These are phyloP conservation scores for Coptodon rendalli DNA, from an alignment of 2,113 vertebrate genomes.

Conservation along the genomic window DNA sequence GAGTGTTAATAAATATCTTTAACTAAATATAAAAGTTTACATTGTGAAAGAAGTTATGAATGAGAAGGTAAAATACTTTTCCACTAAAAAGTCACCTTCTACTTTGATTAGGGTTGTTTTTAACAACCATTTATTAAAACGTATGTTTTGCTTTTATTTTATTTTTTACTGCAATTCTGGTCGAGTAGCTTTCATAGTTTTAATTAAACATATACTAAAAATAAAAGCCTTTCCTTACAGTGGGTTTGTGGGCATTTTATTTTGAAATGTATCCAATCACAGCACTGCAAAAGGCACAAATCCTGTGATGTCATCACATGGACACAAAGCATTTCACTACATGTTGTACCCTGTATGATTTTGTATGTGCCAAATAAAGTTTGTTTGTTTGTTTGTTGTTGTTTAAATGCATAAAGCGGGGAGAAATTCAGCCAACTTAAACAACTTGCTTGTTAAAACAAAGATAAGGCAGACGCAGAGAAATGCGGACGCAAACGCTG, in stretches of 20 bases:
- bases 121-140: not conserved
- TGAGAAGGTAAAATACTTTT: not conserved
- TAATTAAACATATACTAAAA: not conserved
- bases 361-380: not conserved
- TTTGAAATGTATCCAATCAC: not conserved
- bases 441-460: not conserved
- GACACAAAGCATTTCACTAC: not conserved
- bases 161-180: not conserved
- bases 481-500: not conserved
- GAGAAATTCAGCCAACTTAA: not conserved
- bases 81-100: not conserved
- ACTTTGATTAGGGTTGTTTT: not conserved
- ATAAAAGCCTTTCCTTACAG: not conserved
- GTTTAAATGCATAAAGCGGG: not conserved
- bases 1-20: not conserved
- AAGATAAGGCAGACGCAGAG: not conserved
- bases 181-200: not conserved
- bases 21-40: not conserved
- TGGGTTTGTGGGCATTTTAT: not conserved
- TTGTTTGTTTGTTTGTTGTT: not conserved
- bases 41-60: not conserved
- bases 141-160: not conserved
- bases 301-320: not conserved
- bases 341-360: not conserved
- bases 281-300: not conserved